Percentiles rank a stretch among this genome's conserved stretches.
Conservation (phyloP, 2,113 vertebrate genomes). For the Lutjanus erythropterus region DNA sequence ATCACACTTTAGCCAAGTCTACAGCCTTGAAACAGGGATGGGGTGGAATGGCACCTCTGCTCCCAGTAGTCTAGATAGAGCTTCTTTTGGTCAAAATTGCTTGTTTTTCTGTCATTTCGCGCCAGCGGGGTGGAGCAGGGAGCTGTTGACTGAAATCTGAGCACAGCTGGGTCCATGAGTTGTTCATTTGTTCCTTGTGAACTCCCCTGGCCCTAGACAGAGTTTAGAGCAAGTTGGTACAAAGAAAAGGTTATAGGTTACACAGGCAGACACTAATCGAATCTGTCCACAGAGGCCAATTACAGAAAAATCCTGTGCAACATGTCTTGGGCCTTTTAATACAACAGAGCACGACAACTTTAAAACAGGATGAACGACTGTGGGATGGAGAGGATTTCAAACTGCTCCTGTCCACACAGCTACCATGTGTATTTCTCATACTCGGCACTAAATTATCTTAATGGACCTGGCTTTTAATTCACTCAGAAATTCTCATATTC, state of each 20-base stretch:
- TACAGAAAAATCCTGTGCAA: slow-evolving; percentile 37
- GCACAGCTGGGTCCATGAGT: slow-evolving; percentile 59
- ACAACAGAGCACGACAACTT: slow-evolving; percentile 14
- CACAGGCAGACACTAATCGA: slow-evolving; percentile 33
- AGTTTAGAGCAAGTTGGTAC: slow-evolving; percentile 44
- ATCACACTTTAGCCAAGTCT: slow-evolving; percentile 46
- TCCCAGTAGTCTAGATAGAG: slow-evolving; percentile 32
- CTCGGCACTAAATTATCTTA: slow-evolving; percentile 26
- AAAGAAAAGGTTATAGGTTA: slow-evolving; percentile 35
- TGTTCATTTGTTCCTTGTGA: slow-evolving; percentile 62
- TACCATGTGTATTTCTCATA: slow-evolving; percentile 34
- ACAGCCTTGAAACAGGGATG: slow-evolving; percentile 26
- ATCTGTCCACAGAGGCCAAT: slow-evolving; percentile 52
- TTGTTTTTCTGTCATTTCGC: slow-evolving; percentile 39
- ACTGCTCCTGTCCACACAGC: slow-evolving; percentile 13
- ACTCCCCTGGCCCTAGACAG: slow-evolving; percentile 29
- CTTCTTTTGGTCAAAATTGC: slow-evolving; percentile 29
- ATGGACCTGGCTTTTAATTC: neutral
- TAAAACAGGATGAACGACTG: too few species aligned
- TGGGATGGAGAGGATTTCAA: too few species aligned
- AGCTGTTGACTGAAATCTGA: slow-evolving; percentile 47
- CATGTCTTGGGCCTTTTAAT: slow-evolving; percentile 39
- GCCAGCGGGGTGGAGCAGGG: slow-evolving; percentile 3
- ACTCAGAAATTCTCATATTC: neutral
- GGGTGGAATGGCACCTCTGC: slow-evolving; percentile 22